Base-by-base conservation (phyloP, 2,888 invertebrate species). In the Byasa hedistus region DNA sequence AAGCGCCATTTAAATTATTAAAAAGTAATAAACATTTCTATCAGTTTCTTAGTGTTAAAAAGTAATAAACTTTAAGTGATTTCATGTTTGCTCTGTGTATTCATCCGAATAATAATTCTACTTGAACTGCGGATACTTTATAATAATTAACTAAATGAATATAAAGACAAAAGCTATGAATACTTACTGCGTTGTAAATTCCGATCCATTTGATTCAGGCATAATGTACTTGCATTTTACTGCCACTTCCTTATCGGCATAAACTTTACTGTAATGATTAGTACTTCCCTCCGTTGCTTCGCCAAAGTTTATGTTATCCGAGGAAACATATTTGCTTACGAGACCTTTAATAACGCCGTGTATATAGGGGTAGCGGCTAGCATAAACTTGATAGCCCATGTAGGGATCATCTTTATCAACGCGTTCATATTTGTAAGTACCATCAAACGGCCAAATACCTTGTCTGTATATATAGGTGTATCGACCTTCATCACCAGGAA, bases 161-260 rank as follows among this genome's bases (percentile, higher is more conserved):
- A 54, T 3, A 23, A 8, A 7, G 3, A 10, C 19, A 54, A 52
- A n/a, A 52, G 2, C 5, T 19, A 27, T 61, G 15, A 55, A 68
- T 73, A 88, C 87, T 79, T 79, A 89, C 89, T 86, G 81, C 7
- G 85, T 87, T 0, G 82, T 79, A 69, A 88, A 82, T 69, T 87
- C 87, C n/a, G 77, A 75, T 32, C 68, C 69, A 64, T 75, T 75
- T 5, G 71, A 63, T 3, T 71, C 70, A 17, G 84, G 80, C 55
- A 80, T 77, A 64, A 88, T 72, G 71, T 85, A 85, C 66, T 79
- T 78, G 69, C 90, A 90, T 74, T 87, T 89, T 1, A 86, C 82
- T 8, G 86, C 84, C 52, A 84, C 77, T 70, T 86, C 85, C 8
- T 85, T 82, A 56, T 85, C 84, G 8, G 81, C 78, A 65, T 77